Base-by-base conservation (phyloP, 2,888 invertebrate genomes). In the Gryllus longicercus region DNA sequence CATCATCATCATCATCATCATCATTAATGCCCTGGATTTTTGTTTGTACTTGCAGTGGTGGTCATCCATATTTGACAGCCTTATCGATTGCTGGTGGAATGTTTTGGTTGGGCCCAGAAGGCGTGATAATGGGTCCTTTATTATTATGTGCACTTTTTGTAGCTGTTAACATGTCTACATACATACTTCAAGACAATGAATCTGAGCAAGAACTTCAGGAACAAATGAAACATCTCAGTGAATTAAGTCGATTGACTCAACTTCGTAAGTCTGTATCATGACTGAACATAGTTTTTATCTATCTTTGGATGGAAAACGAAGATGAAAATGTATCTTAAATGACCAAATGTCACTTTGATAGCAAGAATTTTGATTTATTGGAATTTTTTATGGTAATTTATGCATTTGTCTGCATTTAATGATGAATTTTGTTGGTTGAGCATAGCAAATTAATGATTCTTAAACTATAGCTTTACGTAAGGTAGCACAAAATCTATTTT, bases 11-110 rank as follows among this genome's bases (percentile, higher is more conserved):
- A 38, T 2, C 25, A 38, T 2, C 25, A 38, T 4, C 25, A 5
- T 4, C 25, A 38, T 38, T 38, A 38, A 38, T 38, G 25, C 4
- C 25, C 25, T 8, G 38, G 8, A 38, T 38, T 63, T 16, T 63
- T 63, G 16, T 63, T 63, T 63, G 14, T 14, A 84, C 74, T 85
- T 86, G 79, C 85, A 96, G 96, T 80, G 95, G 95, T 38, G 96
- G 97, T 2, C 98, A 98, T 89, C 98, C 98, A 0, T 99, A 98
- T 88, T 91, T 99, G 82, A 98, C 98, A 12, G 99, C 98, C 63
- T 89, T 99, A 80, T 96, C 99, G 2, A 97, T 99, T 85, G 98
- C 98, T 23, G 99, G 99, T 16, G 99, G 99, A 77, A 96, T 99
- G 86, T 97, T 98, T 88, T 99, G 97, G 91, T 89, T 98, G 83